Evolutionary conservation across 2,888 invertebrate species (phyloP).

Genomic region (Nymphalis c-album): DNA sequence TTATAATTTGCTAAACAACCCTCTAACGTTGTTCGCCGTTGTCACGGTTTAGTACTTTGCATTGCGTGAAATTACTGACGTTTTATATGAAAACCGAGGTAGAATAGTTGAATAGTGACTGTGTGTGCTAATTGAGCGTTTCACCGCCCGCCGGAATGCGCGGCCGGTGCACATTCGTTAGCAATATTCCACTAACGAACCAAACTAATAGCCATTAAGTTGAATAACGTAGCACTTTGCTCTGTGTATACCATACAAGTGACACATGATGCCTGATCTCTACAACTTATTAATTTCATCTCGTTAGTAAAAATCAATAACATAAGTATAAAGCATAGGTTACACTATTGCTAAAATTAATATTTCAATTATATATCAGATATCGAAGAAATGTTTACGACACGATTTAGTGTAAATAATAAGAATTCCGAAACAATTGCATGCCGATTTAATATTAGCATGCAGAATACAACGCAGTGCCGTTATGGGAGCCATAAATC

Average conservation of each 20-base stretch:
- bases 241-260: slow-evolving; percentile 60
- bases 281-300: slow-evolving; percentile 32
- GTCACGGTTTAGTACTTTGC: slow-evolving; percentile 38
- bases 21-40: slow-evolving; percentile 23
- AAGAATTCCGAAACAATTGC: slow-evolving; percentile 16
- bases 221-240: slow-evolving; percentile 77
- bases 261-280: slow-evolving; percentile 57
- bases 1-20: slow-evolving; percentile 4
- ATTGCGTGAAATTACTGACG: slow-evolving; percentile 53
- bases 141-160: slow-evolving; percentile 62
- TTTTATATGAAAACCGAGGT: slow-evolving; percentile 58
- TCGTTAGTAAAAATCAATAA: slow-evolving; percentile 27
- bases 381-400: not conserved
- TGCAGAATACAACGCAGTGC: slow-evolving; percentile 70
- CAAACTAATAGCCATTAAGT: slow-evolving; percentile 80
- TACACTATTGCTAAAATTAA: not conserved
- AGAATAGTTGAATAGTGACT: slow-evolving; percentile 53
- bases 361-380: too few relatives aligned
- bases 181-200: slow-evolving; percentile 81
- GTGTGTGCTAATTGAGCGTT: slow-evolving; percentile 74
- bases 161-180: slow-evolving; percentile 75
- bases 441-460: slow-evolving; percentile 54
- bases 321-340: slow-evolving; percentile 2
- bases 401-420: not conserved
- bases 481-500: slow-evolving; percentile 76